A percentile compares a stretch with the other conserved stretches of the same genome.
Conservation (phyloP, 2,888 invertebrate species). For the Agonopterix heracliana region DNA sequence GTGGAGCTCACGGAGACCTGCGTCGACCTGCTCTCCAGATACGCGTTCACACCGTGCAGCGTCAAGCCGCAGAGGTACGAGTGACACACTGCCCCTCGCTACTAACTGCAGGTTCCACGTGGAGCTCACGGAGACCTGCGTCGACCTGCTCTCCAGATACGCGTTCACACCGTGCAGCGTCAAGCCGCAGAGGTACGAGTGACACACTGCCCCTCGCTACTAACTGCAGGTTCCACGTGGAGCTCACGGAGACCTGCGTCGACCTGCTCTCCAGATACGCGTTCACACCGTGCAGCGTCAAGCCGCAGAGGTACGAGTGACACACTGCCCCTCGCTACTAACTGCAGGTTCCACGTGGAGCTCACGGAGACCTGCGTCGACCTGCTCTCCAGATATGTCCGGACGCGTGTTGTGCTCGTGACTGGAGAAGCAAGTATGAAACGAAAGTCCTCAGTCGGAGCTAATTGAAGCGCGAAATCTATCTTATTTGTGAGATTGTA, state of each 20-base stretch:
- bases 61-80: conserved; percentile 82
- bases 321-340: background rate
- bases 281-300: conserved; percentile 56
- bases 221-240: background rate
- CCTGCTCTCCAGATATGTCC: too few relatives aligned
- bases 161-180: conserved; percentile 57
- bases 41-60: conserved; percentile 57
- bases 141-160: conserved; percentile 77
- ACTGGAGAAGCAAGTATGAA: too few relatives aligned
- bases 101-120: background rate
- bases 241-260: conserved; percentile 75
- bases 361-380: conserved; percentile 57
- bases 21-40: conserved; percentile 78
- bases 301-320: conserved; percentile 59
- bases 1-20: conserved; percentile 88
- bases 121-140: conserved; percentile 68
- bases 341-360: background rate
- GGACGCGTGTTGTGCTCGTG: too few relatives aligned
- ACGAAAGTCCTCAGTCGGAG: too few relatives aligned
- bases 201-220: conserved; percentile 29
- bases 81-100: conserved; percentile 58
- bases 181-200: conserved; percentile 51
- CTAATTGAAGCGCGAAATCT: too few relatives aligned
- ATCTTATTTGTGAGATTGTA: too few relatives aligned
- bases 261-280: conserved; percentile 74